Evolutionary conservation across 1,140 invertebrate genomes (phyloP).

Genomic region (Heliothis subflexa): DNA sequence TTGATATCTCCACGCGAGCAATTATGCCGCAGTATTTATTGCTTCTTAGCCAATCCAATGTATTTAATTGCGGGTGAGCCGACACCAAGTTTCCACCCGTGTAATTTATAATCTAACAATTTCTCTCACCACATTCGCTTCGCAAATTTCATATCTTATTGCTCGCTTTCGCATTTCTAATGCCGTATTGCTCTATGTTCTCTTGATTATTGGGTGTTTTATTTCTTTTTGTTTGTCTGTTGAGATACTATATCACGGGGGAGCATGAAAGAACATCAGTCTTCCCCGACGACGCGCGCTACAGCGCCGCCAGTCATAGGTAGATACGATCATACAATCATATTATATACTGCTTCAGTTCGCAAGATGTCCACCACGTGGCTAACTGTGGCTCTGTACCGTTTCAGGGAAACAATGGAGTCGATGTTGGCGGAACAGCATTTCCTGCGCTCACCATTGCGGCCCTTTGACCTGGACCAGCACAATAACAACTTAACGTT

Average conservation of each 20-base stretch:
- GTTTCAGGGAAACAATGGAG: constrained; percentile 92
- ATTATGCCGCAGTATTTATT: constrained; percentile 69
- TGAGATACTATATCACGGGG: constrained; percentile 85
- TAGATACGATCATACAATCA: constrained; percentile 70
- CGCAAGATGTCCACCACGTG: neutral
- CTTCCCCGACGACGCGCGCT: constrained; percentile 82
- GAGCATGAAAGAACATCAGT: constrained; percentile 81
- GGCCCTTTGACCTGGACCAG: constrained; percentile 91
- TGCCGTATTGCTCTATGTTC: constrained; percentile 42
- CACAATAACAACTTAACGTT: constrained; percentile 90
- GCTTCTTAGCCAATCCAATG: constrained; percentile 63
- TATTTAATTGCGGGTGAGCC: constrained; percentile 62
- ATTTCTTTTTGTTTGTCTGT: constrained; percentile 83
- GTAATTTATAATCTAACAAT: constrained; percentile 59
- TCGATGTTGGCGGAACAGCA: constrained; percentile 93
- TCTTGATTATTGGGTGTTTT: constrained; percentile 63
- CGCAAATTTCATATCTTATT: constrained; percentile 13
- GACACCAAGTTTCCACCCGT: constrained; percentile 48
- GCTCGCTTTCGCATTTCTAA: constrained; percentile 41
- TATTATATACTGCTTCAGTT: constrained; percentile 31
- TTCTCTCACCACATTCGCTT: constrained; percentile 50
- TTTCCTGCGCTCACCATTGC: constrained; percentile 90
- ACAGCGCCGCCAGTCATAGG: constrained; percentile 80
- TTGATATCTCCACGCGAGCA: constrained; percentile 66
- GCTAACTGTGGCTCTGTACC: constrained; percentile 46